Evolutionary conservation across 1,140 invertebrate species (phyloP).

Genomic region (Zophobas morio): DNA sequence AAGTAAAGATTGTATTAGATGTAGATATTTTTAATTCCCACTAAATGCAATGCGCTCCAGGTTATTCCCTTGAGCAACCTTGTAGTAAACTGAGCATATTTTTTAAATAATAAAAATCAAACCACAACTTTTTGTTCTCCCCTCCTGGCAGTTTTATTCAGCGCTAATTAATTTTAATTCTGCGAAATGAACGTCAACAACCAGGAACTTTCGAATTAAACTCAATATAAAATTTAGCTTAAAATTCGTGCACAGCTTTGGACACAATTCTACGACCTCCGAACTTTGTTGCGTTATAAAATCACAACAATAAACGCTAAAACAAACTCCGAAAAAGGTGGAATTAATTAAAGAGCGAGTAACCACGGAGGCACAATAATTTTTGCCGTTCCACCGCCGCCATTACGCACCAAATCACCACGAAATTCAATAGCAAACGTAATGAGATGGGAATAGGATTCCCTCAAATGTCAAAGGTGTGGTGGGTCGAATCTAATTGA

Average conservation of each 20-base stretch:
- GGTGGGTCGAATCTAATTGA: constrained; percentile 41
- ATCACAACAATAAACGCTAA: constrained; percentile 11
- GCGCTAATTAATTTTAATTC: constrained; percentile 13
- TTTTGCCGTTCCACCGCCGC: constrained; percentile 7
- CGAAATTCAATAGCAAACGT: constrained; percentile 34
- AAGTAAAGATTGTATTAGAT: no score
- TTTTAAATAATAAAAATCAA: not conserved
- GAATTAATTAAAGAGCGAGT: constrained; percentile 1
- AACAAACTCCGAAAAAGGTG: constrained; percentile 8
- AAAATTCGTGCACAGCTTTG: not conserved
- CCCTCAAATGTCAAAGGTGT: constrained; percentile 39
- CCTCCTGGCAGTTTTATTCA: not conserved
- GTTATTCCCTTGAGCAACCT: no score
- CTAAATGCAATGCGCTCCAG: no score
- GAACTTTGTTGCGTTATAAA: not conserved
- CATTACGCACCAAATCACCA: constrained; percentile 2
- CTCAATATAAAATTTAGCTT: not conserved
- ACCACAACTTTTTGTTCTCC: not conserved
- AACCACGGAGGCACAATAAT: not conserved
- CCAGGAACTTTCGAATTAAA: constrained; percentile 5
- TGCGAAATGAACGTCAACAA: not conserved
- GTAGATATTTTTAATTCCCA: no score
- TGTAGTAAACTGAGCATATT: no score
- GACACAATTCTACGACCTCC: not conserved
- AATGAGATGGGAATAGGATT: constrained; percentile 37